Percentiles rank a stretch among this genome's conserved stretches.
These are phyloP conservation scores for Ophthalmolycus amberensis DNA, from an alignment of 2,113 vertebrate genomes.

Conservation along the genomic window DNA sequence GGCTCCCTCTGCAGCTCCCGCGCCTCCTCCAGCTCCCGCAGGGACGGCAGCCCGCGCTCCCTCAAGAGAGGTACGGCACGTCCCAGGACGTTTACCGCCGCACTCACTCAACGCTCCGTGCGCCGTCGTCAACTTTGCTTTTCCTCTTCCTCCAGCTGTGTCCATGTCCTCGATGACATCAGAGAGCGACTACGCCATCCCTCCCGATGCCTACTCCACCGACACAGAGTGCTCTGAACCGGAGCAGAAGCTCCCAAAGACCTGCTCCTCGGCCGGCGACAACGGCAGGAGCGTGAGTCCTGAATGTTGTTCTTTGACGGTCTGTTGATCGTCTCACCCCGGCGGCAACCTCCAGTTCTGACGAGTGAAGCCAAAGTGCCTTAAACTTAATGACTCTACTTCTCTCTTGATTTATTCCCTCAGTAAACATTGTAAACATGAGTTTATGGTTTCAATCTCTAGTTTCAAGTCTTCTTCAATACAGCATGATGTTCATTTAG, in stretches of 20 bases:
- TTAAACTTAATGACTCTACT: background rate
- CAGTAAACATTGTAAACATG: background rate
- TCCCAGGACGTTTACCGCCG: background rate
- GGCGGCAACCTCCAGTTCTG: background rate
- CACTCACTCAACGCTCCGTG: background rate
- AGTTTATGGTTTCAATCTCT: background rate
- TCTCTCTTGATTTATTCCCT: background rate
- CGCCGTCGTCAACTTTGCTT: background rate
- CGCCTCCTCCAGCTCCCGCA: conserved; percentile 87
- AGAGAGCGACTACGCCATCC: conserved; percentile 98
- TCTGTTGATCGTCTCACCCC: background rate
- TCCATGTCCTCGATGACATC: conserved; percentile 95
- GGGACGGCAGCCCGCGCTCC: conserved; percentile 88
- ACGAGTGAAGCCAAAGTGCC: background rate
- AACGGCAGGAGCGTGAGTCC: conserved; percentile 91
- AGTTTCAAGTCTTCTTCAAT: background rate
- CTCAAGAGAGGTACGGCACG: conserved; percentile 90
- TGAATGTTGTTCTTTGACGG: background rate
- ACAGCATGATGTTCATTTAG: background rate
- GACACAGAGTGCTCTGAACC: conserved; percentile 94
- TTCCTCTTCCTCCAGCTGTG: conserved; percentile 82
- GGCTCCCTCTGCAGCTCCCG: conserved; percentile 88
- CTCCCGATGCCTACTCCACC: conserved; percentile 94
- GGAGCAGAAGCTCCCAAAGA: conserved; percentile 95
- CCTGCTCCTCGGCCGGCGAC: conserved; percentile 88